Base-by-base conservation (phyloP, 2,888 invertebrate species). In the Atethmia centrago region DNA sequence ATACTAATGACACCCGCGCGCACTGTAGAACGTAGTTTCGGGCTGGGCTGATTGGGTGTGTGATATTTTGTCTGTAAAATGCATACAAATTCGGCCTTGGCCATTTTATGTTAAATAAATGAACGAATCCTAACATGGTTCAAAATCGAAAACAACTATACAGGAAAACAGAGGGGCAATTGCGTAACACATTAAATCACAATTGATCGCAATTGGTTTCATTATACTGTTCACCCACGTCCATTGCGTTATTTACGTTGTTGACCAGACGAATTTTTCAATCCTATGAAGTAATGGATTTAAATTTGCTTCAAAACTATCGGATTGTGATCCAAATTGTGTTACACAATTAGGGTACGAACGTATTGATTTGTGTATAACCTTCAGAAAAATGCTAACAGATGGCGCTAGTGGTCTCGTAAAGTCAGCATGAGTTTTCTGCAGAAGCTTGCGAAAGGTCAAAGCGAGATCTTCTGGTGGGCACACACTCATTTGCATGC, bases 331-430 rank as follows among this genome's bases (percentile, higher is more conserved):
- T n/a, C n/a, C n/a, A n/a, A n/a, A n/a, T n/a, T n/a, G n/a, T n/a
- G n/a, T n/a, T n/a, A n/a, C n/a, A n/a, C n/a, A n/a, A n/a, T n/a
- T n/a, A n/a, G n/a, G n/a, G n/a, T n/a, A n/a, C n/a, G n/a, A n/a
- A n/a, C 14, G 10, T 40, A n/a, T 12, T 31, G 3, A 12, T 40
- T 56, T 12, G 49, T 58, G 21, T 16, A 47, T 25, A 3, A n/a
- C 55, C 3, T 28, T 79, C 53, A 16, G 10, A 21, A 2, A 21
- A 3, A 25, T 49, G 16, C 14, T 58, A 72, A 67, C 56, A 77
- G 74, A 66, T 84, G 83, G 83, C 79, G 79, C 59, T 74, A 71
- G 55, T 67, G 21, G 66, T 66, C 8, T 5, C 49, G n/a, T 42
- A 55, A 61, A 78, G 16, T 31, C 49, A 2, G 8, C 51, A 51